A percentile compares a stretch with the other conserved stretches of the same genome.
phyloP scores from a whole-genome alignment of 1,140 invertebrate genomes.

The Cydia fagiglandana region DNA sequence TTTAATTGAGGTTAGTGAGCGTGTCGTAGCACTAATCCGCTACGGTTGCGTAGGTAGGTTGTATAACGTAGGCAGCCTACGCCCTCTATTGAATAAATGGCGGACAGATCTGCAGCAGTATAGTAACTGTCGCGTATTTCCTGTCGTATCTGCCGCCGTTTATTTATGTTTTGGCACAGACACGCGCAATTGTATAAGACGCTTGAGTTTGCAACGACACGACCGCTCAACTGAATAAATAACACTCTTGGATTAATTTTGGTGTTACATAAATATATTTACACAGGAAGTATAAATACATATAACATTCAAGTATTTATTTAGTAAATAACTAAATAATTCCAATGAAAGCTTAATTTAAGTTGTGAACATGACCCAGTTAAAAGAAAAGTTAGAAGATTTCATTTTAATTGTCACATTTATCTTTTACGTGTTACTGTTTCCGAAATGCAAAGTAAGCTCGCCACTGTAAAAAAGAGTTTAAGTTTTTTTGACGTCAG shows the following conservation, averaged over 20 bases:
- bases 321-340: too few relatives aligned
- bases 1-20: neutral
- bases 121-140: conserved; percentile 7
- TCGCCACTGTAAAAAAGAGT: neutral
- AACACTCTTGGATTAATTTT: neutral
- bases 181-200: conserved; percentile 9
- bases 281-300: neutral
- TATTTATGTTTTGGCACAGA: conserved; percentile 31
- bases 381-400: neutral
- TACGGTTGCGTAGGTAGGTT: conserved; percentile 23
- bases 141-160: neutral
- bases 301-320: neutral
- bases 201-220: conserved; percentile 8
- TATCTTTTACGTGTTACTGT: conserved; percentile 1
- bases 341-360: neutral
- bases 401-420: neutral
- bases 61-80: conserved; percentile 14
- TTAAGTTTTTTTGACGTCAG: neutral
- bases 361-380: neutral
- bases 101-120: neutral
- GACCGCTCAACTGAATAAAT: conserved; percentile 16
- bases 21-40: conserved; percentile 27
- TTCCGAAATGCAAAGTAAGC: conserved; percentile 18
- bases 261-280: neutral
- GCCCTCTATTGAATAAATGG: neutral